Base-by-base conservation (phyloP, 2,888 invertebrate genomes). In the Chymomyza amoena region DNA sequence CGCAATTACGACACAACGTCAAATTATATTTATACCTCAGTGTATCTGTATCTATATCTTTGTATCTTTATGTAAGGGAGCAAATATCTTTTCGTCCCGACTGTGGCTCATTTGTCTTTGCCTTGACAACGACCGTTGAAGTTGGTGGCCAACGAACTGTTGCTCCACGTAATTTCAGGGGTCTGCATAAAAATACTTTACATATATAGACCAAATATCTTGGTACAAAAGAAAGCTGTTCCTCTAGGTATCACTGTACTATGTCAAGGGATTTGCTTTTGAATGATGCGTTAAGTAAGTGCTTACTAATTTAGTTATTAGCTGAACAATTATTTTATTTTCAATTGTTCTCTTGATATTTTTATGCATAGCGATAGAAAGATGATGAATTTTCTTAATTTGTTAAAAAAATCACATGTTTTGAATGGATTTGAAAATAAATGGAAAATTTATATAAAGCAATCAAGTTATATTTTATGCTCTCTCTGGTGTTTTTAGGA, bases 1-100 rank as follows among this genome's bases (percentile, higher is more conserved):
- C 13, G 51, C 20, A 18, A 39, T 60, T 77, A 68, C 80, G 77
- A 77, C 73, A 45, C 39, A 13, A 45, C 39, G 39, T 10, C 39
- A 45, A 45, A 45, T 45, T 45, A 45, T 45, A 45, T 45, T 45
- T 45, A 45, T 45, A 45, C 4, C 13, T 13, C 39, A 13, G 39
- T 13, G 39, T 45, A 15, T 45, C 39, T 45, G 4, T 39, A 10
- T 9, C n/a, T n/a, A n/a, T n/a, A n/a, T n/a, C n/a, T n/a, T n/a
- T n/a, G 1, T 13, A 13, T 45, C 9, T 16, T 39, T 61, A 61
- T 39, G 45, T 45, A 10, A n/a, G 20, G 15, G 7, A 54, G 20
- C 54, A 0, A 54, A 7, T 45, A 45, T 45, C 13, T 45, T 45
- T 15, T 0, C 13, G 39, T 13, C 1, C 39, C 39, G 39, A 13